Conservation (phyloP, 2,888 invertebrate species). For the Poecilobothrus nobilitatus region DNA sequence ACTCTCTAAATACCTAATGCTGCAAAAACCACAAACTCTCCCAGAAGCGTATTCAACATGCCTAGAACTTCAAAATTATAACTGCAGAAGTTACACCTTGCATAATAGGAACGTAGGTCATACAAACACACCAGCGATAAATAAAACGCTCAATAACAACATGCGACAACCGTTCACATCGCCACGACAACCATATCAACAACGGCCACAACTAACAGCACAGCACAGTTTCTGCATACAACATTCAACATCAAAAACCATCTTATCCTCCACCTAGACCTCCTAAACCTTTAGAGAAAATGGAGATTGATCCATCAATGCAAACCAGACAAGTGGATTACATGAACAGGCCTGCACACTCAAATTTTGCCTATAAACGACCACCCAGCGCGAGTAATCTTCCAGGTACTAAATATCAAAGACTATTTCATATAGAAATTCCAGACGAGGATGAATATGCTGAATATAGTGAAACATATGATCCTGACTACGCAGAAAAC, state of each 20-base stretch:
- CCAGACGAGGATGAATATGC: too few species aligned
- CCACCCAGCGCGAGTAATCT: too few species aligned
- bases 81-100: not conserved
- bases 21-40: conserved; percentile 10
- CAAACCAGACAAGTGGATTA: conserved; percentile 2
- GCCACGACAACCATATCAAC: not conserved
- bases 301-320: conserved; percentile 11
- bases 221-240: not conserved
- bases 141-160: not conserved
- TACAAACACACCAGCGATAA: conserved; percentile 10
- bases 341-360: conserved; percentile 2
- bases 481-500: not conserved
- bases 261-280: not conserved
- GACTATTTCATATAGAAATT: too few species aligned
- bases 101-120: not conserved
- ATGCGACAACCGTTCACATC: not conserved
- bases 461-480: too few species aligned
- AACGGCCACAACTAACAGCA: not conserved
- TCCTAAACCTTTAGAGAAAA: not conserved
- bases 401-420: too few species aligned
- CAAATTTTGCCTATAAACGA: too few species aligned
- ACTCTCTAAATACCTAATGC: conserved; percentile 10
- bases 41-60: conserved; percentile 16
- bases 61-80: conserved; percentile 12
- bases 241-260: conserved; percentile 12